Base-by-base conservation (phyloP, 2,888 invertebrate species). In the Pseudolycoriella hygida region DNA sequence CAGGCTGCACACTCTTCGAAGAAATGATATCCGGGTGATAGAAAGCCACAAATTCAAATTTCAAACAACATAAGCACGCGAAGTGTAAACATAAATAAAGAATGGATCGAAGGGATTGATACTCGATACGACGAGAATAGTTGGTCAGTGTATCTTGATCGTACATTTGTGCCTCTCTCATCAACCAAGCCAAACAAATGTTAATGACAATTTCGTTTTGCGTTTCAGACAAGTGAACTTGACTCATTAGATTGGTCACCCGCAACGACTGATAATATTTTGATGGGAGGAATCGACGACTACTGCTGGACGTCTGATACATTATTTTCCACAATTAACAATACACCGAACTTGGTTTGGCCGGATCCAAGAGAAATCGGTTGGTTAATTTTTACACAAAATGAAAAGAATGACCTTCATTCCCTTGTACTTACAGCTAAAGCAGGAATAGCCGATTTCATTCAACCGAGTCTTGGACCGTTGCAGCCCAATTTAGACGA, bases 321-420 rank as follows among this genome's bases (percentile, higher is more conserved):
- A 12, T 73, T 92, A 44, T 90, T 92, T 66, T 85, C 89, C 45
- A 85, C 86, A 12, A 42, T 46, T 39, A 42, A 38, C 17, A 25
- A 38, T 54, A 85, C 86, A 63, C 92, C 94, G 6, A 25, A 25
- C 8, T 90, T 93, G 68, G 84, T 86, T 50, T 97, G 97, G 68
- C 97, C 97, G 11, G 94, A 96, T 69, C 84, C 90, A 45, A 76
- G 90, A 67, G 97, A 98, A 73, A 88, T 96, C 55, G 86, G 93
- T 93, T 72, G 3, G 10, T 31, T 17, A 14, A 4, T 17, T 18
- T 42, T 11, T 47, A 11, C 43, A 6, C 11, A 14, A 40, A 32
- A 50, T 55, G 48, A 50, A 46, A 51, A 54, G 50, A 40, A 48
- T 25, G 25, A 25, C 14, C n/a, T 8, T 44, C 25, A 25, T 25